Conservation (phyloP, 2,113 vertebrate species). For the Amphilophus citrinellus region DNA sequence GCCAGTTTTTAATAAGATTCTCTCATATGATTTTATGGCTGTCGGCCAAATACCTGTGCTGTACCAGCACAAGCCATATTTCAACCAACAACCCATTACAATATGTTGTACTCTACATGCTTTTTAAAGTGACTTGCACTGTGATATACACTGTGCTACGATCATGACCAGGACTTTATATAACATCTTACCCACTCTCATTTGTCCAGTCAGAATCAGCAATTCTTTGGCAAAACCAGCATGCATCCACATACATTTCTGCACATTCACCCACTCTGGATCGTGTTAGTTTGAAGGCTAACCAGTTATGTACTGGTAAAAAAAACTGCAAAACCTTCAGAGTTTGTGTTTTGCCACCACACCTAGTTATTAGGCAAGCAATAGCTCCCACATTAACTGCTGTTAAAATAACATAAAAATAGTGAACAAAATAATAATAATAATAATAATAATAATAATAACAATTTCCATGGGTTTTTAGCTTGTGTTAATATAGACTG, state of each 20-base stretch:
- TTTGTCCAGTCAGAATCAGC: not conserved
- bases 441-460: too few relatives aligned
- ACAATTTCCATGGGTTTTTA: not conserved
- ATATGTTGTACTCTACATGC: not conserved
- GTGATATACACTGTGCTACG: not conserved
- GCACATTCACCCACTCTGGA: not conserved
- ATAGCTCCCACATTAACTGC: not conserved
- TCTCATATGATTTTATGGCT: not conserved
- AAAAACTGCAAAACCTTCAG: not conserved
- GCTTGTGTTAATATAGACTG: not conserved
- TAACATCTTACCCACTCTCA: not conserved
- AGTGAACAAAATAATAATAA: too few relatives aligned
- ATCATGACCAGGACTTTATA: not conserved
- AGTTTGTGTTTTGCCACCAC: not conserved
- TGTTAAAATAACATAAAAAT: not conserved
- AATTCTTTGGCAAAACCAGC: not conserved
- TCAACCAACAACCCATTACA: not conserved
- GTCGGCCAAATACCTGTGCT: not conserved
- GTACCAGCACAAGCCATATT: not conserved
- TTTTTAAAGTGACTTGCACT: not conserved
- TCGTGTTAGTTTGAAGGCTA: not conserved
- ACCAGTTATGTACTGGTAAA: not conserved
- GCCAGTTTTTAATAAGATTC: not conserved
- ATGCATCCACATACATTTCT: not conserved
- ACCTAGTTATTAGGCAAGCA: not conserved